phyloP scores from a whole-genome alignment of 2,797 vertebrate genomes.

The Amphiprion clarkii region DNA sequence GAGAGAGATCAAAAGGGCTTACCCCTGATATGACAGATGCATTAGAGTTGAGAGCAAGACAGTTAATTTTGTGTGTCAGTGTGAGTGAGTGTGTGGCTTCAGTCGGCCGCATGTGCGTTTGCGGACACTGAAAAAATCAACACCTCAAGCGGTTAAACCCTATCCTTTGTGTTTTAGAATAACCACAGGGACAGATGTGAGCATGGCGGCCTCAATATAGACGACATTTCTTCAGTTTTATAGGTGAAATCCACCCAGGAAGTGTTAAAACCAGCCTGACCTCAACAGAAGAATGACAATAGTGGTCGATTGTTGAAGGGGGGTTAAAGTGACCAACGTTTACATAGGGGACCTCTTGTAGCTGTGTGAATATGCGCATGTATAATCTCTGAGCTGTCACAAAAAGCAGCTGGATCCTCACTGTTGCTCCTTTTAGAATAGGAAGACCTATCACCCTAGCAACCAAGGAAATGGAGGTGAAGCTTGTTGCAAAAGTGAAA shows the following conservation, averaged over 20 bases:
- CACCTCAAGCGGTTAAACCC: slow-evolving; percentile 31
- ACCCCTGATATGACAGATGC: slow-evolving; percentile 79
- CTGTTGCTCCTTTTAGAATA: too few relatives aligned
- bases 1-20: slow-evolving; percentile 71
- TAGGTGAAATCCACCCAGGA: not conserved
- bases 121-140: slow-evolving; percentile 48
- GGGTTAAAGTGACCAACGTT: too few relatives aligned
- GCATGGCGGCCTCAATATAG: not conserved
- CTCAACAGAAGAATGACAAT: too few relatives aligned
- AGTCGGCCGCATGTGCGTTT: slow-evolving; percentile 41
- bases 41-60: slow-evolving; percentile 74
- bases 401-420: too few relatives aligned
- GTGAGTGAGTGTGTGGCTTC: slow-evolving; percentile 38
- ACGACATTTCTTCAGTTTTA: not conserved
- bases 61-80: slow-evolving; percentile 75
- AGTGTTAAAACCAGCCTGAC: not conserved
- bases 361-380: too few relatives aligned
- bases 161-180: slow-evolving; percentile 24
- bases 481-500: too few relatives aligned
- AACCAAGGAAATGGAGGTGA: too few relatives aligned
- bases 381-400: too few relatives aligned
- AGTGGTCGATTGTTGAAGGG: too few relatives aligned
- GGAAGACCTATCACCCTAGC: too few relatives aligned
- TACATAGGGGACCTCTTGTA: too few relatives aligned
- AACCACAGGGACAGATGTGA: slow-evolving; percentile 25